Conservation (phyloP, 1,140 invertebrate species). For the Pogonomyrmex barbatus region DNA sequence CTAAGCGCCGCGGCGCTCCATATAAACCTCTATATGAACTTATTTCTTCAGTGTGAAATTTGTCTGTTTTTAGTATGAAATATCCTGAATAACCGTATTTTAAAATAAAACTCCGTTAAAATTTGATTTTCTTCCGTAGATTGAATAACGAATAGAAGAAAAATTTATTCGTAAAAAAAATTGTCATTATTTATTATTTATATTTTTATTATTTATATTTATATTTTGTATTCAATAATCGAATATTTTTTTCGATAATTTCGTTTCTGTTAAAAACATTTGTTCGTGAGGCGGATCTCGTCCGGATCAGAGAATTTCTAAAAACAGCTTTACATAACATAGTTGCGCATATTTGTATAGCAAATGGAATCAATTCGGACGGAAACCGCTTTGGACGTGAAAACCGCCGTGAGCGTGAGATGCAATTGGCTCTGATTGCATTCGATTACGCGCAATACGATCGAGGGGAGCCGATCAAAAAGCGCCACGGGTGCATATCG, state of each 20-base stretch:
- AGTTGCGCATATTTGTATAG: background rate
- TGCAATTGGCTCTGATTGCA: conserved; percentile 26
- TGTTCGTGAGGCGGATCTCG: background rate
- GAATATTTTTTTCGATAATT: background rate
- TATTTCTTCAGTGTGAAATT: background rate
- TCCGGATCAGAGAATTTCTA: background rate
- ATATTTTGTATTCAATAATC: background rate
- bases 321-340: background rate
- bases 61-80: conserved; percentile 5
- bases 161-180: background rate
- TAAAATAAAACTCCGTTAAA: background rate
- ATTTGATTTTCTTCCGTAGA: background rate
- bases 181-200: background rate
- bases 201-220: background rate
- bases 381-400: background rate
- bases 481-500: background rate
- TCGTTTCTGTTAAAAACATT: background rate
- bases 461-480: background rate
- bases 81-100: background rate
- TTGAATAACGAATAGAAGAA: background rate
- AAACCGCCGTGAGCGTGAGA: background rate
- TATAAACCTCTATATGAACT: background rate
- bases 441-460: background rate
- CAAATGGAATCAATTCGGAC: background rate
- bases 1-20: conserved; percentile 1